Percentiles rank a stretch among this genome's conserved stretches.
Conservation (phyloP, 1,140 invertebrate species). For the Triops cancriformis region DNA sequence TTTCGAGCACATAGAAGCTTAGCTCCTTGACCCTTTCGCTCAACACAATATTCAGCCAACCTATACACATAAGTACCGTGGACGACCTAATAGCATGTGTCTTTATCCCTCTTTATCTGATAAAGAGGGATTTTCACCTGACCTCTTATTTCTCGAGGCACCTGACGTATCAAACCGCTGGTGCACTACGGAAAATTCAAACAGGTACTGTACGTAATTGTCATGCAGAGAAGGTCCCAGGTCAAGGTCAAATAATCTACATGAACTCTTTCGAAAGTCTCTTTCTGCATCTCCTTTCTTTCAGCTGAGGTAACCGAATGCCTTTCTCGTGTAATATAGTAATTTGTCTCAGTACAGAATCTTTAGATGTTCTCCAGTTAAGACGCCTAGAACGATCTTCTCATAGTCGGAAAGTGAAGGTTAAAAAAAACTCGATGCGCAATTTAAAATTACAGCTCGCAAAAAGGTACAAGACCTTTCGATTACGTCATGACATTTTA, state of each 20-base stretch:
- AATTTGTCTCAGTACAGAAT: no score
- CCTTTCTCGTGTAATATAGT: no score
- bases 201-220: not conserved
- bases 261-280: not conserved
- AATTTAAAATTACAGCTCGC: no score
- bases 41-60: not conserved
- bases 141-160: not conserved
- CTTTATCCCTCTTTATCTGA: not conserved
- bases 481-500: no score
- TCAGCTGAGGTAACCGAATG: no score
- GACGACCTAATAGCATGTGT: not conserved
- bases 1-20: not conserved
- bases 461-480: no score
- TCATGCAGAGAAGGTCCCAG: not conserved
- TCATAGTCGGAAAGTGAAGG: no score
- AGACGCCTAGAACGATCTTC: no score
- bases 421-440: no score
- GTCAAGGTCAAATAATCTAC: not conserved
- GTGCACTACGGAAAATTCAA: not conserved
- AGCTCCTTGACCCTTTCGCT: not conserved
- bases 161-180: not conserved
- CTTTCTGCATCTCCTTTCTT: not conserved
- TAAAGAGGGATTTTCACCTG: not conserved
- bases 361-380: no score
- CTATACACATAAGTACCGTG: not conserved